Base-by-base conservation (phyloP, 2,888 invertebrate genomes). In the Agriotes lineatus region DNA sequence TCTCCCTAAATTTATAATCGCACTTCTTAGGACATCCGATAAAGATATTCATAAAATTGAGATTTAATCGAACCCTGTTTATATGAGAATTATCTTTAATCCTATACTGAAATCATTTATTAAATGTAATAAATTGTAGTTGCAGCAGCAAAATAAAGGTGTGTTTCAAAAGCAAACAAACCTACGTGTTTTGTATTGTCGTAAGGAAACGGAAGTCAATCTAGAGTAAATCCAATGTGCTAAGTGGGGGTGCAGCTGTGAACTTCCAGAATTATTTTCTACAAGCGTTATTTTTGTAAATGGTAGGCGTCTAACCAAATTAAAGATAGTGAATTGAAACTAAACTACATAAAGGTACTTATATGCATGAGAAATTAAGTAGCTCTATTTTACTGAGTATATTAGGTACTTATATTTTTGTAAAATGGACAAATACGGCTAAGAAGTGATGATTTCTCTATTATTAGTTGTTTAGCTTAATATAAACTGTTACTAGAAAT, bases 401-500 rank as follows among this genome's bases (percentile, higher is more conserved):
- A 63, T 69, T 69, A 69, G 65, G 59, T 68, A 67, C 57, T 68
- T 68, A 69, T 69, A 69, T 69, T 69, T 69, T 69, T 69, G 69
- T 69, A 69, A 65, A 60, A 65, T 63, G 63, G 52, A 65, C 37
- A 69, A 65, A 65, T 63, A 64, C 61, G 63, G 65, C 65, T 69
- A 69, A 65, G 65, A 69, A 60, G 63, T 59, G 59, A 65, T 69
- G 48, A 69, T 64, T 69, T 69, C 59, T 65, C 64, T 66, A 52
- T 68, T 68, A 72, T 68, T 69, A 72, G 70, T 69, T 71, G 64
- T 69, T 70, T 80, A 79, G 79, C 78, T 80, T 78, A 76, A 78
- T 58, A 59, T 58, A 61, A 74, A 77, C 80, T 81, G 81, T 82
- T 82, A 73, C 70, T 81, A 82, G 81, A 80, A 81, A 82, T 82